Percentiles rank a stretch among this genome's conserved stretches.
Conservation (phyloP, 1,140 invertebrate genomes). For the Drosophila sproati region DNA sequence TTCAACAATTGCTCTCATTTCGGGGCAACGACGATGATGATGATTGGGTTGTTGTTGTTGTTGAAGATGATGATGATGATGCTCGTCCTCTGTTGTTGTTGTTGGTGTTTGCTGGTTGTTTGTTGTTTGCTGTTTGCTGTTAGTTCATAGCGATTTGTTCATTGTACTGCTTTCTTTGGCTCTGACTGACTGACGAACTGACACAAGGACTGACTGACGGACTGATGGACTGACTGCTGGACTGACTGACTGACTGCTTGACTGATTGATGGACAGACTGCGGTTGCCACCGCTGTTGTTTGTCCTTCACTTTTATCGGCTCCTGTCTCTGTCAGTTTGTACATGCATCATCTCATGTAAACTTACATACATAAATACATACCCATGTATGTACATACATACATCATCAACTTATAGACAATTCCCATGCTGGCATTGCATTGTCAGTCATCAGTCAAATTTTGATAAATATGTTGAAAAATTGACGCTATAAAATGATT, state of each 20-base stretch:
- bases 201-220: conserved; percentile 12
- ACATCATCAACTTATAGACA: background rate
- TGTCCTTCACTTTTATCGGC: conserved; percentile 1
- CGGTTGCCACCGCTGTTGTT: conserved; percentile 5
- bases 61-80: background rate
- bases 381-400: background rate
- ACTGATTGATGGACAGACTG: background rate
- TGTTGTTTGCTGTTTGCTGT: conserved; percentile 27
- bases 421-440: background rate
- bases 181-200: conserved; percentile 6
- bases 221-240: conserved; percentile 16
- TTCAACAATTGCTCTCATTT: background rate
- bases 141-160: conserved; percentile 40
- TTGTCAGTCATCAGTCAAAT: conserved; percentile 11
- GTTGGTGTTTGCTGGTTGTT: conserved; percentile 21
- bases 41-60: conserved; percentile 8
- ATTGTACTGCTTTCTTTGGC: conserved; percentile 34
- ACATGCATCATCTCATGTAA: background rate
- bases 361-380: background rate
- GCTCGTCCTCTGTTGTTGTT: conserved; percentile 6
- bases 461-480: background rate
- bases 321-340: conserved; percentile 1
- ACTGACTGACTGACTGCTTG: conserved; percentile 18
- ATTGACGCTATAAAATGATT: background rate
- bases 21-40: background rate